These are phyloP conservation scores for Cariama cristata DNA, from an alignment of 2,113 vertebrate species.

Conservation along the genomic window DNA sequence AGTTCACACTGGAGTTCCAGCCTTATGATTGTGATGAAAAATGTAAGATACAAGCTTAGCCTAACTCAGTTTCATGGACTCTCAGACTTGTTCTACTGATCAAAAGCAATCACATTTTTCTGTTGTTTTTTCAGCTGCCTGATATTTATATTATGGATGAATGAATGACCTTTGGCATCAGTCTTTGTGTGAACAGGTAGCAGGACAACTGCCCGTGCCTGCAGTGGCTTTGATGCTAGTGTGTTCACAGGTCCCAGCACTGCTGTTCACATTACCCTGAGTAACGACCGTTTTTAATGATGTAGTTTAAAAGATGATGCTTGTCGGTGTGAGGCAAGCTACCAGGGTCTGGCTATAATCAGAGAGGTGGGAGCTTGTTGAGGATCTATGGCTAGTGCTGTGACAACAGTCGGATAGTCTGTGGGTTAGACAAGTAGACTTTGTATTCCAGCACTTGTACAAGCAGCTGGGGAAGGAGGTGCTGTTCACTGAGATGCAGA, in stretches of 20 bases:
- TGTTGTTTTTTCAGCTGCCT: background rate
- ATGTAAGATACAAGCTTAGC: background rate
- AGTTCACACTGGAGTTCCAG: no score
- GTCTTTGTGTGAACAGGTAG: background rate
- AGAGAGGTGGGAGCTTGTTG: background rate
- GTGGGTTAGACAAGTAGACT: background rate
- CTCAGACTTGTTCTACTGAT: background rate
- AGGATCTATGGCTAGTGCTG: background rate
- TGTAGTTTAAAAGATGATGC: background rate
- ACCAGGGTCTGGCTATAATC: background rate
- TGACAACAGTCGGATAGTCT: background rate
- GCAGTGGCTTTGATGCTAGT: background rate
- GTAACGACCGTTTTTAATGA: background rate
- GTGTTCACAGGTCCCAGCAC: accelerated
- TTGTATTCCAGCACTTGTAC: background rate
- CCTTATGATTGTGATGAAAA: background rate
- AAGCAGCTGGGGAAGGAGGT: background rate
- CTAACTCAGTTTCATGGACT: background rate
- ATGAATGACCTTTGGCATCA: background rate
- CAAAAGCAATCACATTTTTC: background rate
- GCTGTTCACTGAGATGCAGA: background rate
- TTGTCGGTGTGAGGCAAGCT: background rate
- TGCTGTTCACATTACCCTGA: background rate
- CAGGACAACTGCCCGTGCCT: background rate
- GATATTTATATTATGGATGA: background rate